phyloP scores from a whole-genome alignment of 2,113 vertebrate genomes.

The Lasiurus cinereus region DNA sequence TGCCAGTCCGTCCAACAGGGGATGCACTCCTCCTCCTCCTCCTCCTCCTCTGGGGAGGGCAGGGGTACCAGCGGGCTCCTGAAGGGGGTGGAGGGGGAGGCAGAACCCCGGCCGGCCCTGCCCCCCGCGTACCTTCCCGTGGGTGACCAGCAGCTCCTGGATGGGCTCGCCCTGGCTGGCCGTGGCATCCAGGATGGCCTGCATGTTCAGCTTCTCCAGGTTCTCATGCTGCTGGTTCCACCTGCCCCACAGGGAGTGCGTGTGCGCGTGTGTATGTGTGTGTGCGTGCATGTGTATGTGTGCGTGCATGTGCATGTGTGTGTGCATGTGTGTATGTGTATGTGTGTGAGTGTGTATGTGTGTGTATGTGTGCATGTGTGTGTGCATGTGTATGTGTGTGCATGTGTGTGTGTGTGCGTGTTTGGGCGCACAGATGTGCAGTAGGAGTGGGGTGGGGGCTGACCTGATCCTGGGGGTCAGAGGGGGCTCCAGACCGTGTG shows the following conservation, averaged over 20 bases:
- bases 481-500: background rate
- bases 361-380: background rate
- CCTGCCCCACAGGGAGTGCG: constrained; percentile 81
- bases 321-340: background rate
- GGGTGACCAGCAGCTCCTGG: constrained; percentile 92
- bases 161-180: constrained; percentile 92
- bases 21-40: background rate
- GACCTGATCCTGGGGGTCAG: background rate
- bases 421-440: background rate
- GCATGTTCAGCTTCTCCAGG: constrained; percentile 97
- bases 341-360: background rate
- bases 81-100: background rate
- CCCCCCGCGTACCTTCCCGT: constrained; percentile 90
- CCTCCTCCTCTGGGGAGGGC: background rate
- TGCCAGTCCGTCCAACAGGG: background rate
- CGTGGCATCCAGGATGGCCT: constrained; percentile 93
- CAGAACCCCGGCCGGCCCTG: background rate
- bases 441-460: background rate
- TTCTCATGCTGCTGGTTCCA: constrained; percentile 95
- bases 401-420: background rate
- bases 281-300: background rate
- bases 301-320: background rate
- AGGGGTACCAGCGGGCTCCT: background rate
- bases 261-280: background rate
- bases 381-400: background rate